phyloP scores from a whole-genome alignment of 2,797 vertebrate species.

The Lacerta bilineata region DNA sequence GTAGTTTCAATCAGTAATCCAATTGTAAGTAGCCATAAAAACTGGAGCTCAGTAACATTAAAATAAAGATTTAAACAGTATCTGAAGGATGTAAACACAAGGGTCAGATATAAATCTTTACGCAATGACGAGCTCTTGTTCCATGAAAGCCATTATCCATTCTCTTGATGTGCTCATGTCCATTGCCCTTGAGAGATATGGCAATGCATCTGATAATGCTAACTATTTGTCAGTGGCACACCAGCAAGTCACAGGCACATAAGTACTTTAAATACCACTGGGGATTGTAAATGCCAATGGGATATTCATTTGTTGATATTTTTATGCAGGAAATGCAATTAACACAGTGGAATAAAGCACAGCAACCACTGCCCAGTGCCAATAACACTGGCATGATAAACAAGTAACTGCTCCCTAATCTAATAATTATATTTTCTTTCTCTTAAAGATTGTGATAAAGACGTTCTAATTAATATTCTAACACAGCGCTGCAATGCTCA shows the following conservation, averaged over 20 bases:
- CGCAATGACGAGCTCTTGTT: slow-evolving; percentile 3
- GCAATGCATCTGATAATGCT: slow-evolving; percentile 25
- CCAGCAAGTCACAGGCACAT: slow-evolving; percentile 29
- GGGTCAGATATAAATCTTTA: slow-evolving; percentile 47
- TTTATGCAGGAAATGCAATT: slow-evolving; percentile 38
- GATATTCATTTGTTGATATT: slow-evolving; percentile 15
- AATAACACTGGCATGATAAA: slow-evolving; percentile 16
- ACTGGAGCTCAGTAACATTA: slow-evolving; percentile 28
- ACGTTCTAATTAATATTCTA: slow-evolving; percentile 80
- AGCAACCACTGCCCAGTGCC: neutral
- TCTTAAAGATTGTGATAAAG: slow-evolving; percentile 81
- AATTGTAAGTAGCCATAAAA: slow-evolving; percentile 1
- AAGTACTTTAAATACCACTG: slow-evolving; percentile 23
- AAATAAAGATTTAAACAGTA: slow-evolving; percentile 57
- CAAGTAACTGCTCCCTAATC: slow-evolving; percentile 27
- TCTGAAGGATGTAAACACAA: slow-evolving; percentile 18
- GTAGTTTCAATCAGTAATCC: slow-evolving; percentile 42
- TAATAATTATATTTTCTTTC: slow-evolving; percentile 16
- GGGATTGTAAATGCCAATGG: slow-evolving; percentile 20
- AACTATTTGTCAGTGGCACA: slow-evolving; percentile 21
- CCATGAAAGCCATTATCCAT: slow-evolving; percentile 38
- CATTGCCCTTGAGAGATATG: slow-evolving; percentile 28
- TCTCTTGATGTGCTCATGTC: slow-evolving; percentile 51
- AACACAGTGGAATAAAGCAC: slow-evolving; percentile 29
- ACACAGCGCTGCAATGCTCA: slow-evolving; percentile 81